These are phyloP conservation scores for Phragmatobia fuliginosa DNA, from an alignment of 2,888 invertebrate genomes.

Conservation along the genomic window DNA sequence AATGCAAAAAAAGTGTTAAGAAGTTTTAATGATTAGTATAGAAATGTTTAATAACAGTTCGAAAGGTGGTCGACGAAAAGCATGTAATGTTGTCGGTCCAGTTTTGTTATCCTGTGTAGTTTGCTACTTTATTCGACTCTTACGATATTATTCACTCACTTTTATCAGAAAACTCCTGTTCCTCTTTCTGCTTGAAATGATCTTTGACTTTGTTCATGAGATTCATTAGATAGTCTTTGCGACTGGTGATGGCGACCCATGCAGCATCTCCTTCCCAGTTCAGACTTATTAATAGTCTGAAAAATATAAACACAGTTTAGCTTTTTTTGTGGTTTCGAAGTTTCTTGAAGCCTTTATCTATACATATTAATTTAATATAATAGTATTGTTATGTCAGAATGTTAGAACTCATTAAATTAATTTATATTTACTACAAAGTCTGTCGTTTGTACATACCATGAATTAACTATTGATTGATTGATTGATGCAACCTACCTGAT, in stretches of 20 bases:
- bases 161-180: slow-evolving; percentile 77
- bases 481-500: slow-evolving; percentile 92
- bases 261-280: slow-evolving; percentile 94
- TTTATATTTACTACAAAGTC: no score
- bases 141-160: slow-evolving; percentile 50
- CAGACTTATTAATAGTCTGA: slow-evolving; percentile 77
- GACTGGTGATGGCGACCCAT: slow-evolving; percentile 96
- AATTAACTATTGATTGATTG: no score
- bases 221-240: slow-evolving; percentile 92
- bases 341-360: no score
- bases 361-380: not conserved
- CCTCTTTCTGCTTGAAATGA: slow-evolving; percentile 87
- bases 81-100: no score
- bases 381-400: not conserved
- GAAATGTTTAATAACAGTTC: no score
- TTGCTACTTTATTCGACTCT: no score
- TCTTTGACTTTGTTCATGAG: slow-evolving; percentile 89
- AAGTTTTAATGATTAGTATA: no score
- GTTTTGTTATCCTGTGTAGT: no score
- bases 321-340: no score
- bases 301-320: no score
- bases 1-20: no score
- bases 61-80: no score
- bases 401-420: not conserved
- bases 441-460: not conserved